These are phyloP conservation scores for Rhineura floridana DNA, from an alignment of 2,113 vertebrate species.

Conservation along the genomic window DNA sequence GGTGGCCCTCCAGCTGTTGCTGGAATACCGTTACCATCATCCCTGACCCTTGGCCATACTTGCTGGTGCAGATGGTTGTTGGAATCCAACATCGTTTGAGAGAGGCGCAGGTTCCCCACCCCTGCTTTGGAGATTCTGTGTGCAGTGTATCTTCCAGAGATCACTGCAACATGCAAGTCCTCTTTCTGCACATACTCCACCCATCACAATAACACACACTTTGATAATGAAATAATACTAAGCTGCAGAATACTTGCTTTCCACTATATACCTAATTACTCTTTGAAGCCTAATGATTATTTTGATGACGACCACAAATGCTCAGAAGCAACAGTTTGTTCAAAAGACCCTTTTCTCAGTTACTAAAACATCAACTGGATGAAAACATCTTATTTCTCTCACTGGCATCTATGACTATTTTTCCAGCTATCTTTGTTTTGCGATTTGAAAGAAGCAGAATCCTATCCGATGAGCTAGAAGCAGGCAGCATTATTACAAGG, in stretches of 20 bases:
- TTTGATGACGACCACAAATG: constrained; percentile 8
- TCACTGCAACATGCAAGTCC: not conserved
- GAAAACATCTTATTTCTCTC: constrained; percentile 13
- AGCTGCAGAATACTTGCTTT: constrained; percentile 14
- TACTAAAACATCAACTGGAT: not conserved
- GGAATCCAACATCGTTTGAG: not conserved
- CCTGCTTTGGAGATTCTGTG: not conserved
- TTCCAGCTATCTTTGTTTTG: not conserved
- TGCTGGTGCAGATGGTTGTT: too few relatives aligned
- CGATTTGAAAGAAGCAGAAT: not conserved
- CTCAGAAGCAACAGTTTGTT: not conserved
- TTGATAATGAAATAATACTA: constrained; percentile 21
- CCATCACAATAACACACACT: constrained; percentile 5
- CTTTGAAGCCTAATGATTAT: constrained; percentile 1
- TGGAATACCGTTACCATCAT: too few relatives aligned
- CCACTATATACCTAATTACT: not conserved
- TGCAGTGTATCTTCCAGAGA: not conserved
- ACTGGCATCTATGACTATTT: not conserved
- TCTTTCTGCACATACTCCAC: not conserved
- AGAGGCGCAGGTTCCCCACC: not conserved
- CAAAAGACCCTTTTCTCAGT: not conserved
- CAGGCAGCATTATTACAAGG: not conserved
- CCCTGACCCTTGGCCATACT: too few relatives aligned
- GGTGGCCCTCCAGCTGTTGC: not conserved
- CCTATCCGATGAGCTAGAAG: constrained; percentile 14